phyloP scores from a whole-genome alignment of 2,888 invertebrate genomes.

The Cryptocheilus praepositus region DNA sequence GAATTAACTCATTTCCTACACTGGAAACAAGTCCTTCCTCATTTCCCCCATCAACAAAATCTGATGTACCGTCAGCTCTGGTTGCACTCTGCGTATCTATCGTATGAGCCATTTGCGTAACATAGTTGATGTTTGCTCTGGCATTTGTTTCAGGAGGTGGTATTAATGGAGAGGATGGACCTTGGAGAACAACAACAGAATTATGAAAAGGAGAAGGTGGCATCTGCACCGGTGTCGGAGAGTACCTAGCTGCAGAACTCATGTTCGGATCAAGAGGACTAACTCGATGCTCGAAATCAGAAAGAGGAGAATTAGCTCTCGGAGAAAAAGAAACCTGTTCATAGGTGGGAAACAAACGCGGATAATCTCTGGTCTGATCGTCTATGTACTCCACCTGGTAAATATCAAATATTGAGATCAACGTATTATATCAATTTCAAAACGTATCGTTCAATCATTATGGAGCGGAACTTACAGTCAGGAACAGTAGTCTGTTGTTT shows the following conservation, averaged over 20 bases:
- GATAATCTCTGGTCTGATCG: slow-evolving; percentile 68
- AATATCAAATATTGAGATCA: neutral
- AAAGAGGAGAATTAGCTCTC: slow-evolving; percentile 68
- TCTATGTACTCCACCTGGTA: slow-evolving; percentile 70
- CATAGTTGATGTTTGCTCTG: slow-evolving; percentile 63
- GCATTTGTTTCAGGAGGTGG: slow-evolving; percentile 61
- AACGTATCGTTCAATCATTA: neutral
- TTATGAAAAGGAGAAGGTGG: slow-evolving; percentile 70
- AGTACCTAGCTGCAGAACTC: slow-evolving; percentile 79
- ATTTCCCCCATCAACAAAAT: slow-evolving; percentile 64
- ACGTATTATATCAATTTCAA: neutral
- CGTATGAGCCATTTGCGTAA: slow-evolving; percentile 58
- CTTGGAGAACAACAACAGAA: slow-evolving; percentile 69
- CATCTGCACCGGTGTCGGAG: slow-evolving; percentile 75
- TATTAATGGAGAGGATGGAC: slow-evolving; percentile 70
- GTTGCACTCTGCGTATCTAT: slow-evolving; percentile 56
- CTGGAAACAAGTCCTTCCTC: slow-evolving; percentile 65
- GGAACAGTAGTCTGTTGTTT: slow-evolving; percentile 66
- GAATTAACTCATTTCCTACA: slow-evolving; percentile 68
- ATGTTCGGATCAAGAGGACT: slow-evolving; percentile 76
- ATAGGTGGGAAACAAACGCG: slow-evolving; percentile 68
- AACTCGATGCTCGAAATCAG: slow-evolving; percentile 71
- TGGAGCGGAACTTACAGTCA: slow-evolving; percentile 63
- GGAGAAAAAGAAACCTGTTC: slow-evolving; percentile 71
- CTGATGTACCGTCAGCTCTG: slow-evolving; percentile 58